These are phyloP conservation scores for Haliclona indistincta DNA, from an alignment of 37 sponge, comb jelly and placozoan species.

Conservation along the genomic window DNA sequence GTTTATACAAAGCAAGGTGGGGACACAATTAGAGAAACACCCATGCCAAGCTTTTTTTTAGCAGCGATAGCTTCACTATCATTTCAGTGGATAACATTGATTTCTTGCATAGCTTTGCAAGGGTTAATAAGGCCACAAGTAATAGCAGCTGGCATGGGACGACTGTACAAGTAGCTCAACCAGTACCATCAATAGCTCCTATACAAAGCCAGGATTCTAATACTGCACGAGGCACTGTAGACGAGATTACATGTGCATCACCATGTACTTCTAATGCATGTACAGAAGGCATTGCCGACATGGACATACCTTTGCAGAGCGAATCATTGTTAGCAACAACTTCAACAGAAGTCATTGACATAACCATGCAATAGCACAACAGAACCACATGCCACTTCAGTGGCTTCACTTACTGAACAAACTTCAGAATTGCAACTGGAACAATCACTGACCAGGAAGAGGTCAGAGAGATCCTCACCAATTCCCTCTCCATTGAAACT, in stretches of 20 bases:
- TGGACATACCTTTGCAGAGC: no score
- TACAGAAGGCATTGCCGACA: no score
- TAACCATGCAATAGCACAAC: background rate
- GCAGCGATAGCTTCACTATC: background rate
- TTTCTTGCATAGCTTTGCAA: slow-evolving; percentile 28
- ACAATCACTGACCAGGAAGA: background rate
- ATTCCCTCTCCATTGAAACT: background rate
- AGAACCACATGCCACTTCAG: background rate
- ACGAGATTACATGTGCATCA: no score
- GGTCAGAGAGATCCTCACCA: slow-evolving; percentile 6
- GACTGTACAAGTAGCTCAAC: slow-evolving; percentile 22
- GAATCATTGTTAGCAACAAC: no score
- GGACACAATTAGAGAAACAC: no score
- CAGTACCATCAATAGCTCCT: slow-evolving; percentile 8
- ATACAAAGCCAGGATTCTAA: no score
- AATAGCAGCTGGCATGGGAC: slow-evolving; percentile 26
- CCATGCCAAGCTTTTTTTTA: background rate
- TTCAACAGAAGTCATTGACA: no score
- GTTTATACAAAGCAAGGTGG: slow-evolving; percentile 15
- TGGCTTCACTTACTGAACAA: background rate
- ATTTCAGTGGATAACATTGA: slow-evolving; percentile 26
- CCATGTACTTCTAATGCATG: no score
- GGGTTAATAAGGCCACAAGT: background rate
- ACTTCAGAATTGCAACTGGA: background rate
- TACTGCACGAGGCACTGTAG: no score